phyloP scores from a whole-genome alignment of 1,140 invertebrate genomes.

The Thaumatotibia leucotreta region DNA sequence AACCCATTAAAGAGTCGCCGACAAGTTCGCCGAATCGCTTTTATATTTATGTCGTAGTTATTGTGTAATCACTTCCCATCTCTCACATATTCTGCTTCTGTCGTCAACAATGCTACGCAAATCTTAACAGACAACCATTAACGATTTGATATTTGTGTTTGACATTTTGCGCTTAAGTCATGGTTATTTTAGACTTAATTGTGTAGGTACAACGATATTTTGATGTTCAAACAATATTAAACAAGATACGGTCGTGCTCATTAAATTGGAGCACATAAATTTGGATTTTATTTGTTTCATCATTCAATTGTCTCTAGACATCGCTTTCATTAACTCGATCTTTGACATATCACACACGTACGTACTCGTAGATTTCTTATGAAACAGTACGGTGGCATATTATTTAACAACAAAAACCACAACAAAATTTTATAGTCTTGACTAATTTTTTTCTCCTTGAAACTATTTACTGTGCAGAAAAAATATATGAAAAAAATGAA shows the following conservation, averaged over 20 bases:
- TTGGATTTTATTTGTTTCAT: no score
- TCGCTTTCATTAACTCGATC: neutral
- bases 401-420: no score
- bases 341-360: neutral
- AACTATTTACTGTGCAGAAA: no score
- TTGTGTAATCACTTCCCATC: neutral
- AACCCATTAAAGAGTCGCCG: slow-evolving; percentile 14
- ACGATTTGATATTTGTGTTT: neutral
- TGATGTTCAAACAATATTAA: neutral
- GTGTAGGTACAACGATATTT: neutral
- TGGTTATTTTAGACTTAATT: neutral
- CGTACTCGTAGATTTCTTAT: no score
- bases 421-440: no score
- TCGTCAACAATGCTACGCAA: neutral
- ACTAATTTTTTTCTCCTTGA: no score
- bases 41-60: neutral
- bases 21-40: neutral
- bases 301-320: neutral
- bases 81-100: neutral
- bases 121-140: neutral
- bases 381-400: no score
- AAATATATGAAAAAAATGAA: no score
- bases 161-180: neutral
- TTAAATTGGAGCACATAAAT: no score
- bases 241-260: neutral